Evolutionary conservation across 1,140 invertebrate species (phyloP).

Genomic region (Drosophila takahashii): DNA sequence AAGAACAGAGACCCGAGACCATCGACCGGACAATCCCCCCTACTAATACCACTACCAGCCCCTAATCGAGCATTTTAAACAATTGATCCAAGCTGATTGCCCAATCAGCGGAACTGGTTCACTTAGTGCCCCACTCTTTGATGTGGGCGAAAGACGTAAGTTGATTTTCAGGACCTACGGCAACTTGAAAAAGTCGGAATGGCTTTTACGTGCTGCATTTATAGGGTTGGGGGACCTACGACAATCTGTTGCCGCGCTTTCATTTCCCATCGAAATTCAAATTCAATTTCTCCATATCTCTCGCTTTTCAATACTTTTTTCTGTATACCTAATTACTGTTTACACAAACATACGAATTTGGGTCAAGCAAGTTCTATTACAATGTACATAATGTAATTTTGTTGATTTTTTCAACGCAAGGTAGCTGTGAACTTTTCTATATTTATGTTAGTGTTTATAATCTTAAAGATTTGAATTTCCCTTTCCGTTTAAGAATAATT

Average conservation of each 20-base stretch:
- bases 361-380: constrained; percentile 55
- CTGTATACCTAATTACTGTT: constrained; percentile 43
- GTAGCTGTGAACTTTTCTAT: constrained; percentile 4
- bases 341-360: constrained; percentile 39
- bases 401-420: neutral
- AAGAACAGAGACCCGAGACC: constrained; percentile 31
- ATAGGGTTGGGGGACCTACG: constrained; percentile 25
- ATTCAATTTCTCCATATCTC: constrained; percentile 7
- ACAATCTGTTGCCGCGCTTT: constrained; percentile 27
- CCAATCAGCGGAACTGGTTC: constrained; percentile 16
- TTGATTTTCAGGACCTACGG: constrained; percentile 35
- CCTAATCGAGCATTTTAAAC: constrained; percentile 6
- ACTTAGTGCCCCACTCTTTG: constrained; percentile 35
- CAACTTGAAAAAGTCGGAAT: constrained; percentile 28
- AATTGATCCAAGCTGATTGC: constrained; percentile 47
- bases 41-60: neutral
- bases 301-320: neutral
- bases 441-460: neutral
- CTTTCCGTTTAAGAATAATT: neutral
- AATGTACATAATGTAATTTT: constrained; percentile 16
- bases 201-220: neutral
- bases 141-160: constrained; percentile 19
- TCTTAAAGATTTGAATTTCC: constrained; percentile 8
- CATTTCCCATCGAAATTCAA: constrained; percentile 17
- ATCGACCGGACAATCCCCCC: constrained; percentile 28